Base-by-base conservation (phyloP, 2,113 vertebrate species). In the Mandrillus leucophaeus region DNA sequence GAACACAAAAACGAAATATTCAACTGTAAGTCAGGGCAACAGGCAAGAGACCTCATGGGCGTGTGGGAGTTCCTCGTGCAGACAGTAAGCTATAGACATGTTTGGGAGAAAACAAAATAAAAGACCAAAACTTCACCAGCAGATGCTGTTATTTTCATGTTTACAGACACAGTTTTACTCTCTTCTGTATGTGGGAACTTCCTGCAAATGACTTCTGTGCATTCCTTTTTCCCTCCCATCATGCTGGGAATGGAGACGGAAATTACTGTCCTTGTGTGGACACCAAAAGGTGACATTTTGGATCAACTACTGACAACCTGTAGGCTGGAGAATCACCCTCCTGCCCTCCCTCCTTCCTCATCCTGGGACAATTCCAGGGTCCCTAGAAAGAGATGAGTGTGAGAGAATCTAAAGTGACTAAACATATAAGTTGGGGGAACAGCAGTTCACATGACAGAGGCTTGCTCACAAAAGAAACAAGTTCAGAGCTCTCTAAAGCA, bases 281-380 rank as follows among this genome's bases (percentile, higher is more conserved):
- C 40, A 30, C n/a, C 12, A 22, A 81, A 93, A 90, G 80, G n/a
- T 45, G 70, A 64, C 70, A 45, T n/a, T 95, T 95, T 57, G 50
- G 84, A 18, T 20, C 66, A 89, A 10, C 13, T 50, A 76, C 7
- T 23, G 81, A 84, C 30, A 83, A 45, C 20, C 78, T 88, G 30
- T 7, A 32, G 20, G 81, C 73, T 50, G 27, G 13, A 17, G 48
- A 14, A 68, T 45, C 12, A 5, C 27, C 1, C 38, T 30, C 13
- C 10, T 30, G 48, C n/a, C 2, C 30, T 79, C 13, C 6, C 30
- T 70, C 30, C 2, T 30, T 83, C 23, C 55, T 50, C 14, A 2
- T 48, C 73, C 40, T 23, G 79, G 48, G 57, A 64, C 82, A 66
- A 4, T 85, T 73, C 80, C 27, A 72, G 78, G 18, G 30, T 8